Evolutionary conservation across 2,888 invertebrate species (phyloP).

Genomic region (Diaphora mendica): DNA sequence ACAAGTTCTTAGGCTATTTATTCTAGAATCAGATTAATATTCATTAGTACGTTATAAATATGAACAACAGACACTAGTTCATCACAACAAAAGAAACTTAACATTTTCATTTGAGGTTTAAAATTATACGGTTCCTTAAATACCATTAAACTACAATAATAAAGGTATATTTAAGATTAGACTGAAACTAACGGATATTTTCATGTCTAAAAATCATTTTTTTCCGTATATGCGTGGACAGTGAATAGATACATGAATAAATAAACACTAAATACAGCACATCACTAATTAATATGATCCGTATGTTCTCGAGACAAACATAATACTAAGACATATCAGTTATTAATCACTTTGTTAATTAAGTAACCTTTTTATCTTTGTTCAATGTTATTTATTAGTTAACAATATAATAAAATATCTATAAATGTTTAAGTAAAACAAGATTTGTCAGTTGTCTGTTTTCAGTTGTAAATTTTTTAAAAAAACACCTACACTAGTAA

Average conservation of each 20-base stretch:
- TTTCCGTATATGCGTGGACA: not conserved
- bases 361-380: constrained; percentile 10
- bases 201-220: not conserved
- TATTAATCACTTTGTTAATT: constrained; percentile 6
- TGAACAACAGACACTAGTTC: too few species aligned
- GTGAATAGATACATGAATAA: not conserved
- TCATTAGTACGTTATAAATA: too few species aligned
- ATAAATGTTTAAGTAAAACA: not conserved
- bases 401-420: not conserved
- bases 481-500: too few species aligned
- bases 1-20: not conserved
- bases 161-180: too few species aligned
- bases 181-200: not conserved
- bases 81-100: not conserved
- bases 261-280: not conserved
- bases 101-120: too few species aligned
- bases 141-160: too few species aligned
- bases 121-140: not conserved
- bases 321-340: not conserved
- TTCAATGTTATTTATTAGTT: not conserved
- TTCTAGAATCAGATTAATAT: not conserved
- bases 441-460: not conserved
- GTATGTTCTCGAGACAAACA: constrained; percentile 2
- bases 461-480: not conserved
- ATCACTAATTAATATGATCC: not conserved